Evolutionary conservation across 2,113 vertebrate species (phyloP).

Genomic region (Baryphthengus martii): DNA sequence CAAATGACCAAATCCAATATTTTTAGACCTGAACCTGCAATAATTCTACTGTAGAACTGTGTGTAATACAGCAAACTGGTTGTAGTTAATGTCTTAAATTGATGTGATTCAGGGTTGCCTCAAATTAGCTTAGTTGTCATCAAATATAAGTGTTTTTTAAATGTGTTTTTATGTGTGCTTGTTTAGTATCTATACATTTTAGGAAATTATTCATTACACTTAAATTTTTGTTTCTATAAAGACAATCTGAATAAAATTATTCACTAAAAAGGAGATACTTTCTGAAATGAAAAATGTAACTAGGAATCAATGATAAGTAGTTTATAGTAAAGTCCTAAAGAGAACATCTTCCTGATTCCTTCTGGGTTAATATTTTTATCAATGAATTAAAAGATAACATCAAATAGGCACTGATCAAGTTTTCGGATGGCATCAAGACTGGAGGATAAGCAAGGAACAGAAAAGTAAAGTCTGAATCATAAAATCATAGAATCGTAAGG

Average conservation of each 20-base stretch:
- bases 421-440: not conserved
- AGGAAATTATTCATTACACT: not conserved
- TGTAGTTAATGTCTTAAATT: not conserved
- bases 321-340: not conserved
- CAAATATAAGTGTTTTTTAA: rapidly evolving
- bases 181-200: not conserved
- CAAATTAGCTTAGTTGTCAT: not conserved
- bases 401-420: not conserved
- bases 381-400: not conserved
- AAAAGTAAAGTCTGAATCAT: not conserved
- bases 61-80: not conserved
- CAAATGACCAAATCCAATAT: not conserved
- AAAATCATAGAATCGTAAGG: no score
- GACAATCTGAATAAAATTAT: not conserved
- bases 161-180: not conserved
- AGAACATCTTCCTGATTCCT: not conserved
- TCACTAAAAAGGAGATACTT: not conserved
- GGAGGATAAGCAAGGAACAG: not conserved
- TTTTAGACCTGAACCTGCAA: not conserved
- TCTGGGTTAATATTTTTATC: not conserved
- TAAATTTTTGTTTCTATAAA: not conserved
- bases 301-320: not conserved
- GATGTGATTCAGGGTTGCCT: not conserved
- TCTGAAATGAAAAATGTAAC: not conserved
- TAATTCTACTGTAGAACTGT: not conserved